Base-by-base conservation (phyloP, 2,797 vertebrate species). In the Typhlichthys subterraneus region DNA sequence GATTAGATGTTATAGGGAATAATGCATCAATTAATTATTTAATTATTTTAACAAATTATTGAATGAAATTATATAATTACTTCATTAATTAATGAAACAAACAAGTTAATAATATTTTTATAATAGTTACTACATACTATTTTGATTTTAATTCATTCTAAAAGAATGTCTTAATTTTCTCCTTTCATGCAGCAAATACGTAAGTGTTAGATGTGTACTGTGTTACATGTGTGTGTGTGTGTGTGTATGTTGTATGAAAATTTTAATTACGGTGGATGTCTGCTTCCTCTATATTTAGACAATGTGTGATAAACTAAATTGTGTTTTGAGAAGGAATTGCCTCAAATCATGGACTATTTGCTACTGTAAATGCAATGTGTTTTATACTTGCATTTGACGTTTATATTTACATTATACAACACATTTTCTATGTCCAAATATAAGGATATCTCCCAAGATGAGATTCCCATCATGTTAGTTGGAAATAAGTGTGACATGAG, bases 401-500 rank as follows among this genome's bases (percentile, higher is more conserved):
- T 2, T 56, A 0, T 0, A 5, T 51, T 67, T 17, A 0, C 13
- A 38, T 47, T 51, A 50, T 1, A 46, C 49, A 13, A 17, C 5
- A 12, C 58, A 19, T 15, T 51, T n/a, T 63, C 4, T 33, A n/a
- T 62, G 9, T 9, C 45, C 23, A 31, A 15, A 17, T 50, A 10
- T 33, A 72, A 98, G 97, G 96, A 97, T 82, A 85, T 96, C 19
- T 91, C 94, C 50, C 88, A 85, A 0, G 93, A 96, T 19, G 90
- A 90, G 58, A 91, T 99, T 88, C 96, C 97, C 66, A 96, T 99
- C 86, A 99, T 99, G 96, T 88, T 99, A 45, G 94, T 99, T 51
- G 97, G 96, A 73, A 99, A 99, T 81, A 99, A 99, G 78, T 93
- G 92, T 70, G 98, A 99, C 85, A 92, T 97, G 45, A 94, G 95